Evolutionary conservation across 2,113 vertebrate species (phyloP).

Genomic region (Chiloscyllium plagiosum): DNA sequence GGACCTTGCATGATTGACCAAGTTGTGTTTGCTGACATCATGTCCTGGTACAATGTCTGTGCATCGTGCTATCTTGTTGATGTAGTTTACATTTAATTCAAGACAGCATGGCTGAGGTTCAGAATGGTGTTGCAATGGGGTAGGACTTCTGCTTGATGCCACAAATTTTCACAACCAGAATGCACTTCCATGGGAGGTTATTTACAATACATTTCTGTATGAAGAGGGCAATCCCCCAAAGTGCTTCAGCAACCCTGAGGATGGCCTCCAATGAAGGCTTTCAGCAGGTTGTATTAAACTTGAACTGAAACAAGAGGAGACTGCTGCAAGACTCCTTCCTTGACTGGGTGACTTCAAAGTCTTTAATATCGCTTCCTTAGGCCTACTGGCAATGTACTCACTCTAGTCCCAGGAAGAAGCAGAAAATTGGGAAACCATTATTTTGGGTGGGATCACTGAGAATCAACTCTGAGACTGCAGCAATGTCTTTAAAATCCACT

Average conservation of each 20-base stretch:
- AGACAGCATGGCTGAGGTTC: background rate
- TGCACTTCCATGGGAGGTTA: background rate
- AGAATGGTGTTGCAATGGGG: background rate
- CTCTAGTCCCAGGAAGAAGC: background rate
- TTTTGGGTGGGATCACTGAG: background rate
- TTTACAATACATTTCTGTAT: background rate
- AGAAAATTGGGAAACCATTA: too few relatives aligned
- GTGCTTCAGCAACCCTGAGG: background rate
- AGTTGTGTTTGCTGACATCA: background rate
- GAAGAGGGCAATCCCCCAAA: background rate
- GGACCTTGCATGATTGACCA: background rate
- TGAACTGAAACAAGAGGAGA: background rate
- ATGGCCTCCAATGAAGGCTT: background rate
- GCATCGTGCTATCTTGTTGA: background rate
- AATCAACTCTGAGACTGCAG: background rate
- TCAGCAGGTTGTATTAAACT: background rate
- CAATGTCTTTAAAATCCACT: background rate
- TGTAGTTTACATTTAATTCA: background rate
- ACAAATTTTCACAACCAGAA: background rate
- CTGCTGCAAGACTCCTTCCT: background rate
- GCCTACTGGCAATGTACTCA: background rate
- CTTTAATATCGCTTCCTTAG: background rate
- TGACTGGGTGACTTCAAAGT: background rate
- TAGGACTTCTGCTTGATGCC: background rate
- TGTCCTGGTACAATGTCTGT: background rate